A percentile compares a stretch with the other conserved stretches of the same genome.
These are phyloP conservation scores for Agelaius phoeniceus DNA, from an alignment of 2,113 vertebrate species.

Conservation along the genomic window DNA sequence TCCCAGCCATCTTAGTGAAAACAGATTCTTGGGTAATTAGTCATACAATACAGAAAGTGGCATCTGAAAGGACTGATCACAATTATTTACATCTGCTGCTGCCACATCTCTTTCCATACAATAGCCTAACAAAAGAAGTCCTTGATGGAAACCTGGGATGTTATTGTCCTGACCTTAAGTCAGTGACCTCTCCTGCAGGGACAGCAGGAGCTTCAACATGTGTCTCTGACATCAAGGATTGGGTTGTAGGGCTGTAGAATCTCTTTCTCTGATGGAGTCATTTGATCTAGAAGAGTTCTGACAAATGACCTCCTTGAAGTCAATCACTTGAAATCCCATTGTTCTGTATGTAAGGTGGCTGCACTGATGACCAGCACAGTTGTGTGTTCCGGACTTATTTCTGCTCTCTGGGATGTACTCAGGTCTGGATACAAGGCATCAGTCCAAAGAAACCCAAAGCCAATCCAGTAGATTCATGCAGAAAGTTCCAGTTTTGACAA, in stretches of 20 bases:
- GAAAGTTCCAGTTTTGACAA: background rate
- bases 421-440: background rate
- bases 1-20: background rate
- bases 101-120: background rate
- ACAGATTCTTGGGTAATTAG: background rate
- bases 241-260: background rate
- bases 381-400: background rate
- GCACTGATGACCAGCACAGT: background rate
- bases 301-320: background rate
- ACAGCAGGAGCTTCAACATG: background rate
- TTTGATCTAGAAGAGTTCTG: background rate
- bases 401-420: background rate
- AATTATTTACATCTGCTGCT: background rate
- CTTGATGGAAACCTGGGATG: background rate
- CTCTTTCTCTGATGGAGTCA: background rate
- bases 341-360: background rate
- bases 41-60: background rate
- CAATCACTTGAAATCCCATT: background rate
- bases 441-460: background rate
- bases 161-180: background rate
- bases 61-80: background rate
- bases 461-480: background rate
- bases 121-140: background rate
- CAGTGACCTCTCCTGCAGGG: background rate
- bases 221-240: background rate